Percentiles rank a stretch among this genome's conserved stretches.
These are phyloP conservation scores for Noctua janthe DNA, from an alignment of 2,888 invertebrate genomes.

Conservation along the genomic window DNA sequence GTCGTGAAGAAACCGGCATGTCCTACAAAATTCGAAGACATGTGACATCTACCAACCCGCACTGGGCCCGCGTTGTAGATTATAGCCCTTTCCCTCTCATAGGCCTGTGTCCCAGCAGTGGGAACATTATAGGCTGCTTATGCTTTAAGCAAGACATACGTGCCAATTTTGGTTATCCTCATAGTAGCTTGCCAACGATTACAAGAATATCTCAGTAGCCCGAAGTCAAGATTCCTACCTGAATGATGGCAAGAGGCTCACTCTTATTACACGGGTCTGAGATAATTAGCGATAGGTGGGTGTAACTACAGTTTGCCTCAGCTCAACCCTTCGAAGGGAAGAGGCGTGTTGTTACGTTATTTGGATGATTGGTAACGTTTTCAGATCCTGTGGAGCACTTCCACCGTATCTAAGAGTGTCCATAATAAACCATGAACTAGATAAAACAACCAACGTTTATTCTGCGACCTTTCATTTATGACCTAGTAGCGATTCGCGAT, in stretches of 20 bases:
- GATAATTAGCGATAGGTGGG: too few relatives aligned
- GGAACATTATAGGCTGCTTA: too few relatives aligned
- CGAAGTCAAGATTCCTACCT: too few relatives aligned
- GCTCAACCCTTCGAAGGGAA: not conserved
- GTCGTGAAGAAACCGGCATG: too few relatives aligned
- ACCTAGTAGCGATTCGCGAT: not conserved
- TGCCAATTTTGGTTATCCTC: too few relatives aligned
- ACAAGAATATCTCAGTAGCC: too few relatives aligned
- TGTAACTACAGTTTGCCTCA: not conserved
- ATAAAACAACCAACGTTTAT: conserved; percentile 8
- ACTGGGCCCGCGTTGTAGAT: too few relatives aligned
- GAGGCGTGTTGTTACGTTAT: not conserved
- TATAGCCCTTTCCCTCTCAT: too few relatives aligned
- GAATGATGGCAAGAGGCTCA: not conserved
- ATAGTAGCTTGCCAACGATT: too few relatives aligned
- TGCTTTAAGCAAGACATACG: not conserved
- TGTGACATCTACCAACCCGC: too few relatives aligned
- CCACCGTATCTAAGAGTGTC: not conserved
- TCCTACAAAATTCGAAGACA: too few relatives aligned
- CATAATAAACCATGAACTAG: not conserved
- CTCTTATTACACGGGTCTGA: not conserved
- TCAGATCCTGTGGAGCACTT: not conserved
- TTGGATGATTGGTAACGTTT: not conserved
- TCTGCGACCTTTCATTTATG: conserved; percentile 13
- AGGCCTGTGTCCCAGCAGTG: too few relatives aligned